A percentile compares a stretch with the other conserved stretches of the same genome.
Conservation (phyloP, 2,797 vertebrate genomes). For the Urocyon cinereoargenteus region DNA sequence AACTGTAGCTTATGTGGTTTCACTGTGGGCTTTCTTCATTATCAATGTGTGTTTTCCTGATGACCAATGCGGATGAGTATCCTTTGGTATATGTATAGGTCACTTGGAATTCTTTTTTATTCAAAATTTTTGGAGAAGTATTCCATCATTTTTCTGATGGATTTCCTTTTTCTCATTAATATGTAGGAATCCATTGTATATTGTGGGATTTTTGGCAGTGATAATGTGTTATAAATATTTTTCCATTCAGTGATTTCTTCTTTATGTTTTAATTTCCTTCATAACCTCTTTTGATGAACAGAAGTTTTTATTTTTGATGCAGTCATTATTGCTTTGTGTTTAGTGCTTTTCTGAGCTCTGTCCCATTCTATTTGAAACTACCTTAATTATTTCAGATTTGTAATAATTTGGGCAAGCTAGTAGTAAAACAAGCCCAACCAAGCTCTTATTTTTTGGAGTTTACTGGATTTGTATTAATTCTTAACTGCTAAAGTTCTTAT, state of each 20-base stretch:
- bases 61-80: neutral
- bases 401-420: neutral
- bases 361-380: neutral
- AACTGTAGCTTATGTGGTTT: neutral
- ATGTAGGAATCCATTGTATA: neutral
- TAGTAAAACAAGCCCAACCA: neutral
- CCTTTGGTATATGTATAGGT: neutral
- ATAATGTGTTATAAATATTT: neutral
- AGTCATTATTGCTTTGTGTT: neutral
- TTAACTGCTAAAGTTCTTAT: neutral
- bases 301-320: neutral
- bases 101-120: neutral
- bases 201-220: neutral
- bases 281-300: neutral
- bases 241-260: neutral
- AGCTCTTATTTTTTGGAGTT: neutral
- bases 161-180: neutral
- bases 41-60: neutral
- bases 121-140: neutral
- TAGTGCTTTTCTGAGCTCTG: neutral
- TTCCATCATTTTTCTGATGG: neutral
- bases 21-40: neutral
- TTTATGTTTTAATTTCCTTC: neutral
- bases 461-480: neutral
- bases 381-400: conserved; percentile 21